These are phyloP conservation scores for Calliopsis andreniformis DNA, from an alignment of 1,140 invertebrate species.

Conservation along the genomic window DNA sequence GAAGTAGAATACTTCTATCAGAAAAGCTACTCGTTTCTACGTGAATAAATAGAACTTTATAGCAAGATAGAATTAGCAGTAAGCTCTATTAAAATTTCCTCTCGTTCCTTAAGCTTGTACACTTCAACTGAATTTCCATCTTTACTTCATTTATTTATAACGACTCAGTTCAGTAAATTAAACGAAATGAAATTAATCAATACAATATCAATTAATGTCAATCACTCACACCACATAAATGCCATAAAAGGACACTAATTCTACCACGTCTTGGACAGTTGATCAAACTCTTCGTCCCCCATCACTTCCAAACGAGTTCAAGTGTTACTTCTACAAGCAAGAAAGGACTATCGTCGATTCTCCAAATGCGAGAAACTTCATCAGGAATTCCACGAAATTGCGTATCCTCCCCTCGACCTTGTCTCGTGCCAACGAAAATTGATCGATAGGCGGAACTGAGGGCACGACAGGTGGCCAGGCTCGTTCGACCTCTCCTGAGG, in stretches of 20 bases:
- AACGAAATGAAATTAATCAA: too few relatives aligned
- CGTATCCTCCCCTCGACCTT: not conserved
- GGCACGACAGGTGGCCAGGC: constrained; percentile 1
- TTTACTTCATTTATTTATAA: too few relatives aligned
- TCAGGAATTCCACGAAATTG: not conserved
- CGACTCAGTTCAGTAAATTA: too few relatives aligned
- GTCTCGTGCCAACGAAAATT: not conserved
- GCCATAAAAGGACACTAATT: too few relatives aligned
- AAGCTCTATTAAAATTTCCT: not conserved
- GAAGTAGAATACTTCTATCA: not conserved
- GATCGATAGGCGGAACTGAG: not conserved
- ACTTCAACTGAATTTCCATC: not conserved
- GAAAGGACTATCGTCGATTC: not conserved
- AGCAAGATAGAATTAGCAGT: too few relatives aligned
- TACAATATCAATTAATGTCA: too few relatives aligned
- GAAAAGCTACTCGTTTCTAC: not conserved
- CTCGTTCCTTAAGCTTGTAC: not conserved
- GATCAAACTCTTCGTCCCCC: too few relatives aligned
- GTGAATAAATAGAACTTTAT: not conserved
- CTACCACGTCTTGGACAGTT: too few relatives aligned
- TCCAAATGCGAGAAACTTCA: not conserved
- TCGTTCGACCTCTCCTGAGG: not conserved
- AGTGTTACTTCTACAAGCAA: not conserved
- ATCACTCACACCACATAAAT: too few relatives aligned
- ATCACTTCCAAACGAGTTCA: not conserved